Conservation (phyloP, 2,888 invertebrate genomes). For the Drosophila tripunctata region DNA sequence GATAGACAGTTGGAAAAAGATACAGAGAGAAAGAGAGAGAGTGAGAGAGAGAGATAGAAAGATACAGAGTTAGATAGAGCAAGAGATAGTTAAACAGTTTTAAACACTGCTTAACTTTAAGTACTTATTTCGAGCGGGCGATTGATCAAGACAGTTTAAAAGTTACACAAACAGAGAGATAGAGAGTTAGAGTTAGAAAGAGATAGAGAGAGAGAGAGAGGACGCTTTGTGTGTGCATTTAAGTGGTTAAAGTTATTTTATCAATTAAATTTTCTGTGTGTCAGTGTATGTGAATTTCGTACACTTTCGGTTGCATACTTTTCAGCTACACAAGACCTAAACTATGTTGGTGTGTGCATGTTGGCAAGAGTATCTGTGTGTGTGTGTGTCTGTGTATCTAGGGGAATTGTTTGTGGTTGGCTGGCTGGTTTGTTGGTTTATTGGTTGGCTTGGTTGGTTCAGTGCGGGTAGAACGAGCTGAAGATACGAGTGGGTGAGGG, state of each 20-base stretch:
- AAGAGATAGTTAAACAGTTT: constrained; percentile 35
- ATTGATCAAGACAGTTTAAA: constrained; percentile 43
- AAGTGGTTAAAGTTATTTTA: constrained; percentile 39
- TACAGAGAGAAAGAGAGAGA: constrained; percentile 32
- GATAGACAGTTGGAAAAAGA: constrained; percentile 52
- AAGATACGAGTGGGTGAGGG: too few relatives aligned
- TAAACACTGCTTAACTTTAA: constrained; percentile 15
- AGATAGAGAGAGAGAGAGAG: constrained; percentile 29
- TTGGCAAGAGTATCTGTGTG: constrained; percentile 9
- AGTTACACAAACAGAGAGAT: constrained; percentile 38
- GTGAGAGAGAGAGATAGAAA: constrained; percentile 28
- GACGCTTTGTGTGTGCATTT: constrained; percentile 55
- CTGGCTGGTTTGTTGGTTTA: constrained; percentile 7
- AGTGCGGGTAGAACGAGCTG: constrained; percentile 9
- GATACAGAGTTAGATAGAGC: constrained; percentile 31
- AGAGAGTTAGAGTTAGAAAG: constrained; percentile 25
- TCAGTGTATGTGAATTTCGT: constrained; percentile 18
- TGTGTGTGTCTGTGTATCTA: constrained; percentile 19
- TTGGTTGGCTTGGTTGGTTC: constrained; percentile 4
- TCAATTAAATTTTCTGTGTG: constrained; percentile 33
- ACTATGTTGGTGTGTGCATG: constrained; percentile 7
- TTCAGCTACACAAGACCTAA: constrained; percentile 59
- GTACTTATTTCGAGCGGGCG: constrained; percentile 41
- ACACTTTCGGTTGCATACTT: constrained; percentile 56
- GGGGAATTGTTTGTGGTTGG: constrained; percentile 15